phyloP scores from a whole-genome alignment of 2,797 vertebrate species.

The Gobio occitaniae region DNA sequence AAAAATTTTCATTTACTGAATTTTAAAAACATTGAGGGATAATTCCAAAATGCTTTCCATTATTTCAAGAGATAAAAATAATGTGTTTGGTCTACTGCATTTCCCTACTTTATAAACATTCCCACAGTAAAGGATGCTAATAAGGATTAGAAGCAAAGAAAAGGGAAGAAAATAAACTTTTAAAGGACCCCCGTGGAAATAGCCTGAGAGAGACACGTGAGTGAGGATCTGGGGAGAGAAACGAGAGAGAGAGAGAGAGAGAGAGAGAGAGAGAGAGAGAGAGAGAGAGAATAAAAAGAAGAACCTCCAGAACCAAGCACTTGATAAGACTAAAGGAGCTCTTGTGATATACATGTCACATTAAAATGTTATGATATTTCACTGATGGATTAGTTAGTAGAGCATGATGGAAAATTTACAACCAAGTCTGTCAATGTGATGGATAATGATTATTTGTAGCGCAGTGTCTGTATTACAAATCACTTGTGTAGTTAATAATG shows the following conservation, averaged over 20 bases:
- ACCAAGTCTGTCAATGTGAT: conserved; percentile 2
- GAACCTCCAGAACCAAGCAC: not conserved
- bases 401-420: conserved; percentile 16
- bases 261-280: too few relatives aligned
- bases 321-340: conserved; percentile 17
- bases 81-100: not conserved
- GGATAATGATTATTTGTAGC: conserved; percentile 9
- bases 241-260: not conserved
- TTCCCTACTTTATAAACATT: conserved; percentile 24
- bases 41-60: conserved; percentile 27
- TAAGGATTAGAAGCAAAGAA: conserved; percentile 26
- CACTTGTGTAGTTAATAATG: conserved; percentile 1
- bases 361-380: conserved; percentile 10
- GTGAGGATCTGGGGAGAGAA: not conserved
- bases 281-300: not conserved
- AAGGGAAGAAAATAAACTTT: not conserved
- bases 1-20: not conserved
- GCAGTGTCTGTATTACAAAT: conserved; percentile 10
- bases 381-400: conserved; percentile 3
- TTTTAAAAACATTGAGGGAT: conserved; percentile 17
- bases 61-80: conserved; percentile 28
- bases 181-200: not conserved
- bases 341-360: conserved; percentile 25
- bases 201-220: not conserved
- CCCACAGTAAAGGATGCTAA: conserved; percentile 14